phyloP scores from a whole-genome alignment of 1,140 invertebrate genomes.

The Eumaeus atala region DNA sequence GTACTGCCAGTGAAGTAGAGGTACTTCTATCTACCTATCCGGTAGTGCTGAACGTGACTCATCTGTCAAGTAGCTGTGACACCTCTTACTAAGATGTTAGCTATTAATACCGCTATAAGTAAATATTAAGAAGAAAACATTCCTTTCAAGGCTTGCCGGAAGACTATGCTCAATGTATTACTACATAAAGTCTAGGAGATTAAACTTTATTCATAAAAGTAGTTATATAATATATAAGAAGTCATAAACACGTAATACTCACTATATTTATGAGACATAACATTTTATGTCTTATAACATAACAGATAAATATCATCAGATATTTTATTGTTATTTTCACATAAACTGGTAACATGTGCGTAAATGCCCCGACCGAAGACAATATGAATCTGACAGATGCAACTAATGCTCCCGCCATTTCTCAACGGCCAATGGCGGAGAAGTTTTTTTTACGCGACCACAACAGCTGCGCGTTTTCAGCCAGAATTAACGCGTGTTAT shows the following conservation, averaged over 20 bases:
- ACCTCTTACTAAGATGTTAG: too few species aligned
- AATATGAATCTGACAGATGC: constrained; percentile 61
- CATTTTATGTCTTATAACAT: constrained; percentile 7
- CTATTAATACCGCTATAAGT: too few species aligned
- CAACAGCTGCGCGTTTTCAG: constrained; percentile 57
- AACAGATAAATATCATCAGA: constrained; percentile 13
- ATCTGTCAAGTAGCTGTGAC: too few species aligned
- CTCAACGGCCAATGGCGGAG: constrained; percentile 41
- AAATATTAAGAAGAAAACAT: too few species aligned
- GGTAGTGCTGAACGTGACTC: too few species aligned
- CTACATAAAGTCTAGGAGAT: too few species aligned
- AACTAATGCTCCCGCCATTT: constrained; percentile 53
- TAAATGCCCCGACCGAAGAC: constrained; percentile 37
- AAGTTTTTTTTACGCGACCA: constrained; percentile 48
- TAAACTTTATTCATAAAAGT: constrained; percentile 1
- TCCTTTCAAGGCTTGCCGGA: too few species aligned
- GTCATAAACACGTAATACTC: neutral
- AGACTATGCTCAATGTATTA: too few species aligned
- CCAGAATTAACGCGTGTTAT: constrained; percentile 54
- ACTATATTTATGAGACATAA: neutral
- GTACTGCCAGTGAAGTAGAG: too few species aligned
- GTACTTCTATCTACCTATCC: too few species aligned
- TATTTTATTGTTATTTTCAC: constrained; percentile 29
- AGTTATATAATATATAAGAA: neutral
- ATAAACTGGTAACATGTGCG: constrained; percentile 33